These are phyloP conservation scores for Nudaria mundana DNA, from an alignment of 2,888 invertebrate genomes.

Conservation along the genomic window DNA sequence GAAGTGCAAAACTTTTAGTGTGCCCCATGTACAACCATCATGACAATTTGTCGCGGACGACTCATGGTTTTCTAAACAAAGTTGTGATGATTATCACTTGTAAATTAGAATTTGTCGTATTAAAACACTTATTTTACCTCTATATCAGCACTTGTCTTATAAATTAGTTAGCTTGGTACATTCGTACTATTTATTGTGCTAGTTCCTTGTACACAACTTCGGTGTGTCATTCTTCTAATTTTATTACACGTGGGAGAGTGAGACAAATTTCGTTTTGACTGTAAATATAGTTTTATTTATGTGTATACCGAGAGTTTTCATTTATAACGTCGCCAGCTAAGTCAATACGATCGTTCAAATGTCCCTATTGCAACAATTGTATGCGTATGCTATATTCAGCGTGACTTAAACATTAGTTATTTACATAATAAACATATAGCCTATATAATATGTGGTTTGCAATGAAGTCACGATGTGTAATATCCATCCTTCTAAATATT, in stretches of 20 bases:
- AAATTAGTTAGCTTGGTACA: conserved; percentile 7
- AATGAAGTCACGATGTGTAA: conserved; percentile 25
- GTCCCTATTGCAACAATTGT: background rate
- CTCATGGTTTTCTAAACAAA: conserved; percentile 9
- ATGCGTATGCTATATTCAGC: conserved; percentile 22
- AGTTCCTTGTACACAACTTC: conserved; percentile 14
- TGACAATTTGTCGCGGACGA: background rate
- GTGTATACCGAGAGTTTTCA: no score
- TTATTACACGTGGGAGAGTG: conserved; percentile 58
- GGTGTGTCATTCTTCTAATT: conserved; percentile 58
- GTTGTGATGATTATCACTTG: conserved; percentile 7
- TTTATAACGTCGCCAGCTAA: no score
- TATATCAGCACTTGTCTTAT: background rate
- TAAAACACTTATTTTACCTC: conserved; percentile 5
- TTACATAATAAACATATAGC: conserved; percentile 26
- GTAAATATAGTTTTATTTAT: no score
- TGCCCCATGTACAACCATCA: no score
- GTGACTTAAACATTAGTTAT: conserved; percentile 24
- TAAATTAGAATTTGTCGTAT: conserved; percentile 11
- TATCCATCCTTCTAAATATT: conserved; percentile 8
- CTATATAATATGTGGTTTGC: conserved; percentile 13
- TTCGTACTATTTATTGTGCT: conserved; percentile 9
- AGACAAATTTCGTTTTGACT: no score
- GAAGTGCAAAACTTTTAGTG: no score
- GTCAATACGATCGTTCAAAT: conserved; percentile 20